Evolutionary conservation across 2,797 vertebrate genomes (phyloP), one percentile per base, ranked within the genome.

Genomic region (Oryzias dopingdopingensis): DNA sequence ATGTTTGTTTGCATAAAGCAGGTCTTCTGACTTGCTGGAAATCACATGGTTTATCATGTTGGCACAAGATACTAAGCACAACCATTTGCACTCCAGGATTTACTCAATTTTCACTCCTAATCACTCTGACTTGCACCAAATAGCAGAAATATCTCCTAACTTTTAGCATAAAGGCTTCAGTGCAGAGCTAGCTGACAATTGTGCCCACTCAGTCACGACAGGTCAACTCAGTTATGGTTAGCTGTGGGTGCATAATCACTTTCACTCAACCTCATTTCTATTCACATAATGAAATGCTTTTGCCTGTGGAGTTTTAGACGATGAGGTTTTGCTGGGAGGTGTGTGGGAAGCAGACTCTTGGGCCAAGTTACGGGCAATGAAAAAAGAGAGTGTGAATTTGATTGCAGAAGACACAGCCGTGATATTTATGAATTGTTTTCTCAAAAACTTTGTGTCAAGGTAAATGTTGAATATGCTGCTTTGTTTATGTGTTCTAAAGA

Each of bases 21-120:
- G 62, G 59, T 67, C 63, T 37, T 72, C 75, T 81, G 88, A 86
- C 75, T 87, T 87, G n/a, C 81, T 82, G 84, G 85, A 90, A 89
- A 86, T 85, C 88, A 89, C 82, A 84, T 86, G 86, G 60, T 83
- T 80, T 70, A 57, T 59, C 72, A 75, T 59, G 41, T 57, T 85
- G 84, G 72, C 80, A 86, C 56, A 47, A 72, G 47, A 43, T 22
- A 26, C 37, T 1, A 44, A 55, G 20, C 43, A 40, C n/a, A 46
- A 22, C 52, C 17, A 54, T 54, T 50, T 7, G 20, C 22, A 20
- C 41, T 52, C 3, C 2, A 42, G 6, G n/a, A 5, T 46, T 32
- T 15, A n/a, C 32, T 37, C 10, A 6, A n/a, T 61, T 44, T 14
- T 10, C 4, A 47, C 26, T 49, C 0, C 4, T 4, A 49, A 46